phyloP scores from a whole-genome alignment of 2,113 vertebrate species.

The Eublepharis macularius region DNA sequence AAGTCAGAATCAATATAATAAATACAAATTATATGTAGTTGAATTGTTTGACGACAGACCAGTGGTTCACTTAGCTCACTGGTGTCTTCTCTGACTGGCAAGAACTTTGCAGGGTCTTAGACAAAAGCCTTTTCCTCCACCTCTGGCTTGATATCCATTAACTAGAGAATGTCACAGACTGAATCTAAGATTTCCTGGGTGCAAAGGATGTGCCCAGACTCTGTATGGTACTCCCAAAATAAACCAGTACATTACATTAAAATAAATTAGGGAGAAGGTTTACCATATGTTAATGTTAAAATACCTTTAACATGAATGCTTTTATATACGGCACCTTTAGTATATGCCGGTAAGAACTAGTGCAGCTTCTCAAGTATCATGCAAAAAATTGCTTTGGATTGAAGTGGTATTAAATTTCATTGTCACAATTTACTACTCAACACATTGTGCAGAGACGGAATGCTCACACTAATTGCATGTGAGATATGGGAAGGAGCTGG shows the following conservation, averaged over 20 bases:
- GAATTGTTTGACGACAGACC: not conserved
- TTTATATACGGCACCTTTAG: not conserved
- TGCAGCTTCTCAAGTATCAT: not conserved
- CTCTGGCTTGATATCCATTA: not conserved
- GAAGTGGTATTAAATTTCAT: not conserved
- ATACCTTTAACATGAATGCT: not conserved
- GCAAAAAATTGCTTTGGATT: not conserved
- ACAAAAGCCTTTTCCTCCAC: not conserved
- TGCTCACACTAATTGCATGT: conserved; percentile 7
- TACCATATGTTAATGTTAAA: not conserved
- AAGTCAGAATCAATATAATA: too few relatives aligned
- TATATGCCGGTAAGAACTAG: not conserved
- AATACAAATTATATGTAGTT: too few relatives aligned
- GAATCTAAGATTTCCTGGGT: not conserved
- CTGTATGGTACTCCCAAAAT: not conserved
- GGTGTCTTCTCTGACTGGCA: not conserved
- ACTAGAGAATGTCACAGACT: not conserved
- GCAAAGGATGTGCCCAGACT: not conserved
- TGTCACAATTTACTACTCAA: conserved; percentile 13
- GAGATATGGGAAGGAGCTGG: not conserved
- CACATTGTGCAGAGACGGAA: not conserved
- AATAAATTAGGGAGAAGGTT: not conserved
- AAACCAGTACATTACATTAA: not conserved
- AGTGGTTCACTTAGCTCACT: not conserved
- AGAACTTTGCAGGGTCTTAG: not conserved